These are phyloP conservation scores for Perccottus glenii DNA, from an alignment of 2,113 vertebrate genomes.

Conservation along the genomic window DNA sequence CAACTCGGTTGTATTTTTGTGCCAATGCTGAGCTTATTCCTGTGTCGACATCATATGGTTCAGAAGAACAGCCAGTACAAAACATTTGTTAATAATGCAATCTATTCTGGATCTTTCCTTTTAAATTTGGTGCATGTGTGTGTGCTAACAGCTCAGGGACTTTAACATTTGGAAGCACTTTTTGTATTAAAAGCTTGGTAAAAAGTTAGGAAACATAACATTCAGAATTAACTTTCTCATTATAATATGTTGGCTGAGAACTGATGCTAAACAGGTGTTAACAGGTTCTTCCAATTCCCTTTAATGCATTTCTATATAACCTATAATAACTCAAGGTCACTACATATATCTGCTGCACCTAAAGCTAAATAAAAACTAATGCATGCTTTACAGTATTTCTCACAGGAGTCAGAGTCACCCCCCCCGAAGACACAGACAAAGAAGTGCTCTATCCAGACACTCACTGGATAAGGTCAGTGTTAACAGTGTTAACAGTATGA, in stretches of 20 bases:
- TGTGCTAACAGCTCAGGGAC: background rate
- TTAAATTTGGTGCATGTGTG: background rate
- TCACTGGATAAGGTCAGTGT: constrained; percentile 11
- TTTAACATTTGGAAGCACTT: too few relatives aligned
- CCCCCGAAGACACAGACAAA: background rate
- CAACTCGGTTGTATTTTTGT: background rate
- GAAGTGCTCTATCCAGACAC: constrained; percentile 9
- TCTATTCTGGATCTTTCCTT: background rate
- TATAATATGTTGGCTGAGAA: too few relatives aligned
- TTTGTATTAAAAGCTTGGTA: too few relatives aligned
- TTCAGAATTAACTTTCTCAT: too few relatives aligned
- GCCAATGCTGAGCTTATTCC: background rate
- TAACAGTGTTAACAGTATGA: constrained; percentile 2
- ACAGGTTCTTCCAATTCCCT: too few relatives aligned
- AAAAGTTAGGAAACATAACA: too few relatives aligned
- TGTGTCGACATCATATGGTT: background rate
- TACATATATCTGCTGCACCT: too few relatives aligned
- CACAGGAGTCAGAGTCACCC: background rate
- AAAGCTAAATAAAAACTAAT: too few relatives aligned
- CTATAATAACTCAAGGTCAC: too few relatives aligned
- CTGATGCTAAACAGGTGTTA: too few relatives aligned
- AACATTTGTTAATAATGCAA: background rate
- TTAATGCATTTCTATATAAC: too few relatives aligned
- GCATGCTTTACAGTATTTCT: too few relatives aligned
- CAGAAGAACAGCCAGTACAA: background rate